Base-by-base conservation (phyloP, 1,140 invertebrate genomes). In the Drosophila tropicalis region DNA sequence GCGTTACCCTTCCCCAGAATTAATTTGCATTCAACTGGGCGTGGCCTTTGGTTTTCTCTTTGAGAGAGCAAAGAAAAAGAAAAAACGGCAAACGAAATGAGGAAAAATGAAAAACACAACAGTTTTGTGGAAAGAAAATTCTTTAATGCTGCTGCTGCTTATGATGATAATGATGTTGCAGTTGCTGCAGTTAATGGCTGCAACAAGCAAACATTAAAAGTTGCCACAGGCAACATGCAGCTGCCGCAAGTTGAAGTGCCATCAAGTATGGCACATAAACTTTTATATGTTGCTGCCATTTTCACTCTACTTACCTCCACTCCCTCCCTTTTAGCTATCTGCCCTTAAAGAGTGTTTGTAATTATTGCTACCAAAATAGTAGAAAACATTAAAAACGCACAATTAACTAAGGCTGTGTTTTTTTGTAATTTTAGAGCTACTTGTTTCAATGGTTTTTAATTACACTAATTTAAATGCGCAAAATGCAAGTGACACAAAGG, bases 111-210 rank as follows among this genome's bases (percentile, higher is more conserved):
- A 17, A n/a, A 22, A 19, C 9, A 51, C 9, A 47, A 47, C 44
- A 17, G 44, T 47, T 29, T 47, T 17, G 44, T 17, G 44, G 7
- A 17, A 47, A 9, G 9, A 51, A 51, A 51, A 22, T 12, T 51
- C 44, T 22, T 51, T 10, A 51, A 51, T 51, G 44, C 17, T 51
- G 44, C 19, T 51, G 44, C 17, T 51, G 44, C 17, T 13, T 15
- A 9, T 47, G 44, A 9, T 22, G 15, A 15, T 44, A n/a, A n/a
- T 15, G 41, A n/a, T 5, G 41, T 44, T 44, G 41, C 41, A 44
- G 44, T 51, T 51, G 44, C 44, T 51, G 44, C 44, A 51, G 44
- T 51, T 51, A 51, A 51, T 51, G 44, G 44, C 44, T 51, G 44
- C 44, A 51, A 51, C 44, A 51, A 51, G 44, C 44, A 51, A 51